A percentile compares a stretch with the other conserved stretches of the same genome.
These are phyloP conservation scores for Aphelenchoides fujianensis DNA, from an alignment of 1,140 invertebrate species.

Conservation along the genomic window DNA sequence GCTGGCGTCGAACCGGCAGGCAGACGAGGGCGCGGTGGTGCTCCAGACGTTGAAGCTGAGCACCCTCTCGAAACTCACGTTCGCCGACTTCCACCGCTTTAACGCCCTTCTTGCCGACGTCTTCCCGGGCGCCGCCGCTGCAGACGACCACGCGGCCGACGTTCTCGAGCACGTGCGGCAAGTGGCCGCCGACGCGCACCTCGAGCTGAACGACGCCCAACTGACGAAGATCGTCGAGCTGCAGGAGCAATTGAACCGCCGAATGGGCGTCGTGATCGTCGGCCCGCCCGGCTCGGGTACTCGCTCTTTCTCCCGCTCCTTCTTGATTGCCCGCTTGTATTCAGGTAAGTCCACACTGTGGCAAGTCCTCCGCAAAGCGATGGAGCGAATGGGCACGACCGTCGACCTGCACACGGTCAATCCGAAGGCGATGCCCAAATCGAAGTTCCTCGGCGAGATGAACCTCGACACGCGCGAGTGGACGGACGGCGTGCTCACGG, in stretches of 20 bases:
- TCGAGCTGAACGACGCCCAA: slow-evolving; percentile 64
- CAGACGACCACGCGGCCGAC: slow-evolving; percentile 30
- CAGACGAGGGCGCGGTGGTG: slow-evolving; percentile 66
- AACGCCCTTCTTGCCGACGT: slow-evolving; percentile 75
- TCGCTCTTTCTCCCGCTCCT: too few relatives aligned
- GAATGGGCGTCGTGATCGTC: slow-evolving; percentile 93
- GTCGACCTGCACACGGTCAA: slow-evolving; percentile 81
- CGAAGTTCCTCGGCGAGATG: slow-evolving; percentile 78
- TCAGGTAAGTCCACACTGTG: slow-evolving; percentile 89
- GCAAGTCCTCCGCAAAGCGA: slow-evolving; percentile 73
- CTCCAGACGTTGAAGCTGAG: slow-evolving; percentile 78
- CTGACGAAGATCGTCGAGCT: slow-evolving; percentile 84
- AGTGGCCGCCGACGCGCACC: slow-evolving; percentile 66
- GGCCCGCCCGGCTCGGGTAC: slow-evolving; percentile 78
- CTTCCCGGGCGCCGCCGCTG: slow-evolving; percentile 67
- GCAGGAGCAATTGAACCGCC: slow-evolving; percentile 88
- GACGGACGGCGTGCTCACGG: slow-evolving; percentile 74
- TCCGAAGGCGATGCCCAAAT: slow-evolving; percentile 84
- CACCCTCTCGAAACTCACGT: slow-evolving; percentile 86
- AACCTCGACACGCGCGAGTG: slow-evolving; percentile 83
- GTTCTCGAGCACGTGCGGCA: slow-evolving; percentile 67
- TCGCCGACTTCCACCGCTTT: slow-evolving; percentile 75
- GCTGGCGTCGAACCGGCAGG: slow-evolving; percentile 26
- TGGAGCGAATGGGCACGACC: slow-evolving; percentile 66
- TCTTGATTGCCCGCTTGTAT: too few relatives aligned